phyloP scores from a whole-genome alignment of 2,888 invertebrate genomes.

The Antheraea yamamai region DNA sequence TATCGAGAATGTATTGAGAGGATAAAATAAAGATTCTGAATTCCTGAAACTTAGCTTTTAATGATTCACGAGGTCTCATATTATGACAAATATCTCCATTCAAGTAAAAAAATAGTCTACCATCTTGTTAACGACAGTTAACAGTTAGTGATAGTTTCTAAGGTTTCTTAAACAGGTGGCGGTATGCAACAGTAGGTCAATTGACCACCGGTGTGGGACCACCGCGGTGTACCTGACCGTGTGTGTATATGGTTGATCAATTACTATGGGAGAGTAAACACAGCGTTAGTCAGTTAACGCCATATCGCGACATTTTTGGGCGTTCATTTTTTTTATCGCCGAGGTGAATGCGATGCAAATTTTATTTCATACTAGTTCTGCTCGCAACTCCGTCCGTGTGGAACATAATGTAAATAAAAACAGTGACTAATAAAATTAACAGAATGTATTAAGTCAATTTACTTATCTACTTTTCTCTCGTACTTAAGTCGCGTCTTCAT shows the following conservation, averaged over 20 bases:
- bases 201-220: constrained; percentile 35
- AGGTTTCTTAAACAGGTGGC: constrained; percentile 24
- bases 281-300: constrained; percentile 31
- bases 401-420: too few species aligned
- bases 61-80: too few species aligned
- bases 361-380: background rate
- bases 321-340: background rate
- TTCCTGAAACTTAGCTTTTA: too few species aligned
- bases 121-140: background rate
- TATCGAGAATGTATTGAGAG: too few species aligned
- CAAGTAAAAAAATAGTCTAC: background rate
- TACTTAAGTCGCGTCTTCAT: too few species aligned
- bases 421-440: too few species aligned
- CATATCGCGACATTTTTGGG: constrained; percentile 27
- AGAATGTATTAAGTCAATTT: too few species aligned
- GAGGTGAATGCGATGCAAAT: background rate
- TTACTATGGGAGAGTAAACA: constrained; percentile 39
- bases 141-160: background rate
- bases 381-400: too few species aligned
- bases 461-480: too few species aligned
- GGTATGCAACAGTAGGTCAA: constrained; percentile 33
- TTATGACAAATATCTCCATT: background rate
- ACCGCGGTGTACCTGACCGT: constrained; percentile 26
- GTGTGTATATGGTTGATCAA: constrained; percentile 24
- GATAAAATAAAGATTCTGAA: too few species aligned